Evolutionary conservation across 1,140 invertebrate species (phyloP), one percentile per base, ranked within the genome.

Genomic region (Bombus polaris): DNA sequence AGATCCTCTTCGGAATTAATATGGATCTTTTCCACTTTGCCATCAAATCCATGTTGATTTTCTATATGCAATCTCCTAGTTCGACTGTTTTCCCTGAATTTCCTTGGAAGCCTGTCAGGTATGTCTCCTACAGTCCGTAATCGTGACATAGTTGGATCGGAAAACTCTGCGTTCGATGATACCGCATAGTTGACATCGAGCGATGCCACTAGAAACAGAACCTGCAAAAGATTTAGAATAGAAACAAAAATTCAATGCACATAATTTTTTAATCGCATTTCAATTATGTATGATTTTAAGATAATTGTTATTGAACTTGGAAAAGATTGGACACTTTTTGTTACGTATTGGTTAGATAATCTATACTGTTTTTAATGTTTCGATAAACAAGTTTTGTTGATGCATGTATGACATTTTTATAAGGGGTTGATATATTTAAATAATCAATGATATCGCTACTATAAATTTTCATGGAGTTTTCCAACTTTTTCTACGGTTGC

Each of bases 1-100:
- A 75, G 65, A 59, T 91, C 53, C 8, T 88, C 65, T 39, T 80
- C 84, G 3, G 53, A 74, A 44, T 86, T 83, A 13, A 87, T 76
- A 13, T 88, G 82, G 28, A 94, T 93, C 9, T 87, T 91, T 18
- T 87, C 86, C 13, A 94, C 93, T 79, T 92, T 92, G 2, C 92
- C 93, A 39, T 94, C 91, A 18, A 93, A 87, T 53, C 91, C 90
- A 72, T 87, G 90, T 78, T 92, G 89, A 59, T 89, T 86, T 25
- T 90, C 80, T 13, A 93, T 90, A 28, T 92, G 85, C 5, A 92
- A 39, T 9, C 87, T 77, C 10, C 73, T 76, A 2, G 80, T 79
- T 28, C 35, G 53, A 10, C 39, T 70, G 65, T 62, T 83, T 6
- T 22, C 76, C 15, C 13, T 3, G 25, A 78, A 87, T 79, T 57